phyloP scores from a whole-genome alignment of 2,113 vertebrate species.

The Sapajus apella region DNA sequence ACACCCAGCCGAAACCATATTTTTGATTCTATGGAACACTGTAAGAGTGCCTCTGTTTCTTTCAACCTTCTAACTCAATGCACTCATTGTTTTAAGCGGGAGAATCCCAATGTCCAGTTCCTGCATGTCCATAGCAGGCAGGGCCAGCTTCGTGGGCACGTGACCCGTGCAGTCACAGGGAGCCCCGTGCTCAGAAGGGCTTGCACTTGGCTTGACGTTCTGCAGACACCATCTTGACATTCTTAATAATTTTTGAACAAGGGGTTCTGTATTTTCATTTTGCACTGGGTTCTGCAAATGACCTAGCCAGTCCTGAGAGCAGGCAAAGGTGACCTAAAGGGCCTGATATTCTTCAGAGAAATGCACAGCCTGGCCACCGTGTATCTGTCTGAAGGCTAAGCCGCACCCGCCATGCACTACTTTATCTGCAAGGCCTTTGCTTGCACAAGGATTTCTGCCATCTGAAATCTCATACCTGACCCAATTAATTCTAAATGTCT shows the following conservation, averaged over 20 bases:
- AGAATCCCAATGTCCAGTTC: background rate
- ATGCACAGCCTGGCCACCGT: background rate
- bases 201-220: rapidly evolving
- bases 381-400: constrained; percentile 38
- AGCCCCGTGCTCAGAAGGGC: rapidly evolving
- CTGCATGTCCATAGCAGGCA: rapidly evolving
- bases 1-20: background rate
- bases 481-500: background rate
- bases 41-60: constrained; percentile 56
- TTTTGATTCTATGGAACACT: constrained; percentile 64
- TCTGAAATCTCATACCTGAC: background rate
- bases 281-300: background rate
- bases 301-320: background rate
- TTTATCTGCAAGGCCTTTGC: constrained; percentile 4
- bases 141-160: rapidly evolving
- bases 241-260: background rate
- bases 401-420: background rate
- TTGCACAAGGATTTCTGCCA: background rate
- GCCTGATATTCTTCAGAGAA: constrained; percentile 47
- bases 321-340: background rate
- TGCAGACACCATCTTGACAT: background rate
- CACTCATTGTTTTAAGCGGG: constrained; percentile 8
- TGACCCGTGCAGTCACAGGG: rapidly evolving
- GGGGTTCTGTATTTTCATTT: background rate
- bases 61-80: constrained; percentile 34